Evolutionary conservation across 2,888 invertebrate species (phyloP), one percentile per base, ranked within the genome.

Genomic region (Leptinotarsa peninsularis): DNA sequence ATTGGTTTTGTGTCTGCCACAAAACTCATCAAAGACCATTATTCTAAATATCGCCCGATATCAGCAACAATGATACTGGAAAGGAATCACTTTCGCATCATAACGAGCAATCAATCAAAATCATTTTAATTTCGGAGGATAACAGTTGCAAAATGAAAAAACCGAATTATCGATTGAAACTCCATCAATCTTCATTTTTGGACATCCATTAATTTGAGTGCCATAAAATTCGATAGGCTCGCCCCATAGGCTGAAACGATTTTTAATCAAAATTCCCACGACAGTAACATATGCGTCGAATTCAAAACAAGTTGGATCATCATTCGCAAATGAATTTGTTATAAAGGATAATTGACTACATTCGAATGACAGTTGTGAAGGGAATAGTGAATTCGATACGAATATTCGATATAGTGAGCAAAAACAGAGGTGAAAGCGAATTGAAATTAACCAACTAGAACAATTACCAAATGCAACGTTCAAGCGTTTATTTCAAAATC

Each of bases 151-250:
- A 68, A 75, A 68, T 72, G 60, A 60, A 72, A 75, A 75, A 70
- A 60, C 67, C 68, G 66, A 75, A 75, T 75, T 72, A 72, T 75
- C 68, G 75, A 63, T 43, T 18, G 71, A 50, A 75, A 63, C 72
- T 49, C 63, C 75, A 75, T 72, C 63, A 75, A 75, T 75, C 75
- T 74, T 71, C 71, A 74, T 74, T 74, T 75, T 56, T 50, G 75
- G 71, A 50, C 66, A 21, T 67, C 68, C 72, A 72, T 72, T 75
- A 72, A 72, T 75, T 75, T 66, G 63, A 68, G 49, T 72, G 75
- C 67, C 67, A 74, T 71, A 71, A 67, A 67, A 74, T 74, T 74
- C 67, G 52, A 33, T 3, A 50, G 3, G 54, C 15, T 10, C 52
- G 33, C 23, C 52, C 3, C 33, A 17, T 33, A 27, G 21, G 49